Conservation (phyloP, 2,888 invertebrate genomes). For the Cordilura impudica region DNA sequence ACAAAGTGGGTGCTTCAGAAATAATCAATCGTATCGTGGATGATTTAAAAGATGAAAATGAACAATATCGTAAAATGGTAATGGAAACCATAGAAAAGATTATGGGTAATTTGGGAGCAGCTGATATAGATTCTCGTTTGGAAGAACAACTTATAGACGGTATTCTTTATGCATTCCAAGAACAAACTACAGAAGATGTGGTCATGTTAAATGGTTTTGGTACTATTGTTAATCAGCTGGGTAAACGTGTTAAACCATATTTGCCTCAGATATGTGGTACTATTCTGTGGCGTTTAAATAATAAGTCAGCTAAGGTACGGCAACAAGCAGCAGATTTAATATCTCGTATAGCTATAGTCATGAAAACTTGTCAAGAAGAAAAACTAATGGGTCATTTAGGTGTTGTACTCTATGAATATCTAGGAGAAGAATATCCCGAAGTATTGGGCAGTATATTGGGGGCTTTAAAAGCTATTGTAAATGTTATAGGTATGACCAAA, state of each 20-base stretch:
- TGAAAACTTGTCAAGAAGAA: conserved; percentile 99
- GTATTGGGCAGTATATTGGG: conserved; percentile 98
- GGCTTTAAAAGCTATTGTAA: conserved; percentile 99
- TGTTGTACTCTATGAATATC: conserved; percentile 98
- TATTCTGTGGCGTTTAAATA: conserved; percentile 99
- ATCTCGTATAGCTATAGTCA: conserved; percentile 97
- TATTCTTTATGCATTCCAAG: conserved; percentile 99
- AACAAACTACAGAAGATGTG: conserved; percentile 99
- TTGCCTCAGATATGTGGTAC: conserved; percentile 99
- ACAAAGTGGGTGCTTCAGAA: conserved; percentile 99
- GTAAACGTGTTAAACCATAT: conserved; percentile 98
- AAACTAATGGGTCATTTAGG: conserved; percentile 99
- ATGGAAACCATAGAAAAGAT: conserved; percentile 99
- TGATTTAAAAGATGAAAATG: conserved; percentile 99
- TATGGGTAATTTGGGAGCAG: conserved; percentile 97
- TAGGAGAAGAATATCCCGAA: conserved; percentile 99
- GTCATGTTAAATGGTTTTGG: conserved; percentile 99
- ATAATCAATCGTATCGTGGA: conserved; percentile 99
- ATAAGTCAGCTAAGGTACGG: conserved; percentile 99
- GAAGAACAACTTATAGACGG: conserved; percentile 99
- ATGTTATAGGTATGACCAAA: conserved; percentile 99
- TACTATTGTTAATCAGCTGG: conserved; percentile 97
- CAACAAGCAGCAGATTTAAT: conserved; percentile 99
- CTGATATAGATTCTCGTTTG: conserved; percentile 97
- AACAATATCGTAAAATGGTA: conserved; percentile 99